These are phyloP conservation scores for Enchytraeus crypticus DNA, from an alignment of 2,888 invertebrate species.

Conservation along the genomic window DNA sequence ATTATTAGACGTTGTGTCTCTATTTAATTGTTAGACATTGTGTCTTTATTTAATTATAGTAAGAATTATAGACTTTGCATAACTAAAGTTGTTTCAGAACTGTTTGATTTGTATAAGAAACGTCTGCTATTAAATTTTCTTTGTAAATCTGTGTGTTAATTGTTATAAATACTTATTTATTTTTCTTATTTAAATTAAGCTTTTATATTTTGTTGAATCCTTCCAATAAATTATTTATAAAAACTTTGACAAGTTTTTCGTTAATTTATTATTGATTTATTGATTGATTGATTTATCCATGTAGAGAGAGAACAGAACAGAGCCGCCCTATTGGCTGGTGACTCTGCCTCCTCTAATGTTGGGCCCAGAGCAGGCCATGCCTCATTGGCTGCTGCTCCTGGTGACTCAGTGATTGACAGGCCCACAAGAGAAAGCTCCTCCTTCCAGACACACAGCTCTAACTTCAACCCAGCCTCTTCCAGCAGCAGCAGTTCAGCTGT, in stretches of 20 bases:
- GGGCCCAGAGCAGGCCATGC: too few relatives aligned
- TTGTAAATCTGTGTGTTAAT: too few relatives aligned
- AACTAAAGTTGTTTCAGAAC: too few relatives aligned
- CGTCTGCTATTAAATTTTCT: too few relatives aligned
- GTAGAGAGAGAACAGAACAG: background rate
- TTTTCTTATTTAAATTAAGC: background rate
- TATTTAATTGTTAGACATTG: constrained; percentile 2
- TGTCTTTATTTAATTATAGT: background rate
- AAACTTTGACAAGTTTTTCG: background rate
- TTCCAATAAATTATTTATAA: background rate
- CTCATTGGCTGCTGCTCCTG: background rate
- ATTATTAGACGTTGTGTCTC: background rate
- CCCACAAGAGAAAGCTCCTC: background rate
- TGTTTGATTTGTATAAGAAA: too few relatives aligned
- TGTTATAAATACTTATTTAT: constrained; percentile 1
- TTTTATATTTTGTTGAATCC: background rate
- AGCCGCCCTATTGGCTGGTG: background rate
- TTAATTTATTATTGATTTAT: background rate
- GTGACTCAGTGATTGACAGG: background rate
- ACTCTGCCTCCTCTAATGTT: background rate
- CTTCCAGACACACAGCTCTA: background rate
- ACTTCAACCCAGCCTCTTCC: background rate
- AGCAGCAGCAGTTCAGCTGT: background rate
- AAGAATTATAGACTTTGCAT: too few relatives aligned
- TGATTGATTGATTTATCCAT: background rate